A percentile compares a stretch with the other conserved stretches of the same genome.
Evolutionary conservation across 2,888 invertebrate genomes (phyloP).

Genomic region (Sphaerophoria taeniata): DNA sequence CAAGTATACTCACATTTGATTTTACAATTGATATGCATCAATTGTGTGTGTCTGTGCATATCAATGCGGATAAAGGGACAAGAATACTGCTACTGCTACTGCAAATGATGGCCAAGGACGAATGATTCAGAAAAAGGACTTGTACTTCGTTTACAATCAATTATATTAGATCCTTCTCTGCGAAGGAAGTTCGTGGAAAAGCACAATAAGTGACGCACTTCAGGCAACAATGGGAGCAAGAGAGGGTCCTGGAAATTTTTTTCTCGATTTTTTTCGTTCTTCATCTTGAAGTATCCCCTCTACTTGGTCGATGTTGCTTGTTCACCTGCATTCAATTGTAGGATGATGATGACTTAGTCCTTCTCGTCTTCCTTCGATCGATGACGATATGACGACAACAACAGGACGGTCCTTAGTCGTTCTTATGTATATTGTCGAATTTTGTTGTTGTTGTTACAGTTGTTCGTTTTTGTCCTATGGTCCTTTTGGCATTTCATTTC

Average conservation of each 20-base stretch:
- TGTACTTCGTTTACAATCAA: constrained; percentile 76
- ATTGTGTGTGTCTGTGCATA: constrained; percentile 43
- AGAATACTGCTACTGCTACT: constrained; percentile 7
- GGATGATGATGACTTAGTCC: constrained; percentile 63
- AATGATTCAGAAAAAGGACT: constrained; percentile 71
- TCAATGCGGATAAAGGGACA: constrained; percentile 16
- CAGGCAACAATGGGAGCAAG: constrained; percentile 72
- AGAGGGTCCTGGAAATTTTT: constrained; percentile 65
- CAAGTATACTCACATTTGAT: constrained; percentile 28
- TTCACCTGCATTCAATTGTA: constrained; percentile 72
- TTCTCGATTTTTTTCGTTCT: constrained; percentile 25
- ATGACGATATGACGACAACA: constrained; percentile 45
- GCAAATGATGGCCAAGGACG: constrained; percentile 59
- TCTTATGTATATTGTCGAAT: constrained; percentile 20
- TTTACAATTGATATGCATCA: constrained; percentile 16
- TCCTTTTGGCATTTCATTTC: constrained; percentile 73
- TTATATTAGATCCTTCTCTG: constrained; percentile 73
- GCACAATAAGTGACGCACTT: constrained; percentile 75
- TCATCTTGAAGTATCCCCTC: constrained; percentile 37
- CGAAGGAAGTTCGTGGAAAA: constrained; percentile 70
- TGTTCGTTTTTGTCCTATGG: constrained; percentile 62
- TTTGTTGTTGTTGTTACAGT: constrained; percentile 11
- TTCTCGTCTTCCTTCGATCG: too few species aligned
- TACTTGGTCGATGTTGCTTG: constrained; percentile 57
- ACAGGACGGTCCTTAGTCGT: constrained; percentile 54